A percentile compares a stretch with the other conserved stretches of the same genome.
Evolutionary conservation across 2,113 vertebrate genomes (phyloP).

Genomic region (Silurus glanis): DNA sequence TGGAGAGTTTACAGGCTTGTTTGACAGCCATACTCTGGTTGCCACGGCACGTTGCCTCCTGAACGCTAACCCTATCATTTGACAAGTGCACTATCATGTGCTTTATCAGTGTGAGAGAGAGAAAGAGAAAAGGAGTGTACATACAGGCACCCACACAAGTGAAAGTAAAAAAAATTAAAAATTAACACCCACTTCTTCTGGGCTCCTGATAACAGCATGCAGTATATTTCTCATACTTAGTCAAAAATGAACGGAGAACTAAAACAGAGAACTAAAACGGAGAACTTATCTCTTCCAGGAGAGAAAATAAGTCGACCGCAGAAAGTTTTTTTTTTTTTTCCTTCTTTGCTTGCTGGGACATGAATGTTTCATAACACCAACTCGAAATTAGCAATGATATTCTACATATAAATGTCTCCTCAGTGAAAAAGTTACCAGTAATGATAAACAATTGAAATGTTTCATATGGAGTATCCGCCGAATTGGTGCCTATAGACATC

Average conservation of each 20-base stretch:
- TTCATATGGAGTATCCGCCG: neutral
- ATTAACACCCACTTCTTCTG: neutral
- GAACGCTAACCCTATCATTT: conserved; percentile 56
- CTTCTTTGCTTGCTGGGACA: neutral
- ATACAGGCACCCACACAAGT: conserved; percentile 5
- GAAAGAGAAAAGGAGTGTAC: conserved; percentile 1
- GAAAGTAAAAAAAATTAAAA: neutral
- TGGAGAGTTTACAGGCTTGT: conserved; percentile 63
- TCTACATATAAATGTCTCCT: neutral
- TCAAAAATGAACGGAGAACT: conserved; percentile 1
- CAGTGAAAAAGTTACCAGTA: neutral
- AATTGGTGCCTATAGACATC: neutral
- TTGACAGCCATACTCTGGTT: conserved; percentile 48
- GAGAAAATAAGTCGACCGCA: neutral
- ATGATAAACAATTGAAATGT: neutral
- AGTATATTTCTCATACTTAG: conserved; percentile 27
- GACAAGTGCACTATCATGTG: conserved; percentile 46
- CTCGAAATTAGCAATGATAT: conserved; percentile 36
- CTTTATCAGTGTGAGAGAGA: conserved; percentile 31
- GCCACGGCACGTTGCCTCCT: conserved; percentile 47
- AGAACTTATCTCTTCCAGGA: neutral
- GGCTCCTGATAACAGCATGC: conserved; percentile 10
- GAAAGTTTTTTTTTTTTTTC: neutral
- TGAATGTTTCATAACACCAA: conserved; percentile 40
- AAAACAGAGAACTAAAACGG: neutral